Conservation (phyloP, 64 coral and sea anemone species). For the Actinia tenebrosa region DNA sequence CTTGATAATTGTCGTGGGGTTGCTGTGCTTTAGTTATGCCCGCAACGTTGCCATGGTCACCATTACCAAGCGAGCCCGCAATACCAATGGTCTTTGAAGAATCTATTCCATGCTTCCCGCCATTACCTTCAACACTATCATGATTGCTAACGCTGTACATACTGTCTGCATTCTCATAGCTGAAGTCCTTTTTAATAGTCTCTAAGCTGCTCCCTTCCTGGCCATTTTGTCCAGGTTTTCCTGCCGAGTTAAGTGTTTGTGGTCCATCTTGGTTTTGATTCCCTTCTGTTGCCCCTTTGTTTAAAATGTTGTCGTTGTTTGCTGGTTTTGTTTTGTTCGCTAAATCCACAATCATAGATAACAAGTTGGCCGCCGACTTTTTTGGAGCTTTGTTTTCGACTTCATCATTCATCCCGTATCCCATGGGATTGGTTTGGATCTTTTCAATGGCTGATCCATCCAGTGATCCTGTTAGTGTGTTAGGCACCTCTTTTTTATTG, state of each 20-base stretch:
- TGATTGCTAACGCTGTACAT: neutral
- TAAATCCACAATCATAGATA: neutral
- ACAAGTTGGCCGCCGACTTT: neutral
- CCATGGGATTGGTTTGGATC: neutral
- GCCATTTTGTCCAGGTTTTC: neutral
- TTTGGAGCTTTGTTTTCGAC: neutral
- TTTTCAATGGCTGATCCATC: conserved; percentile 9
- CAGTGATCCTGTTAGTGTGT: neutral
- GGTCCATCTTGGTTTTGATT: neutral
- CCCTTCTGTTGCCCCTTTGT: neutral
- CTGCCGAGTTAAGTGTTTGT: neutral
- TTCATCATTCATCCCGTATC: neutral
- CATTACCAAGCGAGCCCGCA: neutral
- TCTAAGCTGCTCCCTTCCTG: neutral
- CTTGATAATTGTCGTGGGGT: neutral
- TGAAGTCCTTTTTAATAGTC: neutral
- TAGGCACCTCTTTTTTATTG: neutral
- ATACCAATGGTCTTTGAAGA: neutral
- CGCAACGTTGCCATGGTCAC: neutral
- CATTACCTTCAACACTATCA: neutral
- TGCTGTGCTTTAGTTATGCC: neutral
- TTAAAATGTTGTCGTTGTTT: too few species aligned
- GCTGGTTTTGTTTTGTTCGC: neutral
- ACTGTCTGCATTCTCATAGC: neutral
- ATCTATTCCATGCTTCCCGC: neutral